Evolutionary conservation across 2,797 vertebrate species (phyloP).

Genomic region (Ctenopoma multispine): DNA sequence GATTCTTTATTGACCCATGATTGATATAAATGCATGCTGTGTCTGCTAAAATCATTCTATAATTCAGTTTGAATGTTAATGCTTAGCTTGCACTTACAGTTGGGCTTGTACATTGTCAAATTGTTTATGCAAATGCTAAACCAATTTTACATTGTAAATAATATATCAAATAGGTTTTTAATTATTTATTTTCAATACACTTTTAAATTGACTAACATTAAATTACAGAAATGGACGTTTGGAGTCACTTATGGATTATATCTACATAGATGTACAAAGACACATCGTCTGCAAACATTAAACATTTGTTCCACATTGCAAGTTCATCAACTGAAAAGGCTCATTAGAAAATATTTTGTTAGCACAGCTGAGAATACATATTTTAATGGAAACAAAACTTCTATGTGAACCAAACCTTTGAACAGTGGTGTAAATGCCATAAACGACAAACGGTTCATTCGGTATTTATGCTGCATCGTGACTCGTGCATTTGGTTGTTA

Average conservation of each 20-base stretch:
- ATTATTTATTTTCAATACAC: background rate
- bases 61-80: slow-evolving; percentile 7
- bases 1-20: slow-evolving; percentile 21
- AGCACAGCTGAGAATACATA: no score
- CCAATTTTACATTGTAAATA: background rate
- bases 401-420: no score
- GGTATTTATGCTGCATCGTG: slow-evolving; percentile 54
- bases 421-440: no score
- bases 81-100: background rate
- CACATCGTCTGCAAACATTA: no score
- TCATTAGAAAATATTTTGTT: no score
- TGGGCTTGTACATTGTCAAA: background rate
- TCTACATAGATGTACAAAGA: no score
- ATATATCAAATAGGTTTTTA: background rate
- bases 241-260: no score
- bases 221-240: no score
- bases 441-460: slow-evolving; percentile 20
- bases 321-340: no score
- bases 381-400: no score
- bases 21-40: slow-evolving; percentile 3
- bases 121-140: slow-evolving; percentile 12
- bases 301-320: no score
- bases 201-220: background rate
- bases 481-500: slow-evolving; percentile 42
- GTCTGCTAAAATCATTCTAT: background rate